phyloP scores from a whole-genome alignment of 2,113 vertebrate species.

The Ictalurus furcatus region DNA sequence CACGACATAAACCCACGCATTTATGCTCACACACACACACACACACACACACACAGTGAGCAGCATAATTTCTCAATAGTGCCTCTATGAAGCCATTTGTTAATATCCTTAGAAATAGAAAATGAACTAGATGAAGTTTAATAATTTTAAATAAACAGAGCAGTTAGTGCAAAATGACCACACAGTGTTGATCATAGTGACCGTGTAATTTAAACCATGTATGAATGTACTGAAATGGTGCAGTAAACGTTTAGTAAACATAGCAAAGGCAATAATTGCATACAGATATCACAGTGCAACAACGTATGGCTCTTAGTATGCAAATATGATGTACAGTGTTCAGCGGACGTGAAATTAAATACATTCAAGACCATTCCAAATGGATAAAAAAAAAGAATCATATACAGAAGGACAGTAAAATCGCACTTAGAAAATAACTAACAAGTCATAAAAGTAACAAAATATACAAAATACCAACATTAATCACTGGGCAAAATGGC shows the following conservation, averaged over 20 bases:
- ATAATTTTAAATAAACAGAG: conserved; percentile 10
- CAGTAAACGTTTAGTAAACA: conserved; percentile 10
- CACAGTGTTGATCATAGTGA: neutral
- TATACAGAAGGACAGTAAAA: neutral
- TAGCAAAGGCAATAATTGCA: neutral
- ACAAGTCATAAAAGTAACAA: neutral
- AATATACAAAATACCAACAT: conserved; percentile 9
- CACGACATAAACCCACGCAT: conserved; percentile 52
- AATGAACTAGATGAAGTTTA: neutral
- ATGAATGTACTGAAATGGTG: conserved; percentile 7
- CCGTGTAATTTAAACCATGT: neutral
- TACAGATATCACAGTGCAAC: conserved; percentile 28
- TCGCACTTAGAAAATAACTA: neutral
- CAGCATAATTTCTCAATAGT: neutral
- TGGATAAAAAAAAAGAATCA: neutral
- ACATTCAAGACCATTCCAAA: conserved; percentile 17
- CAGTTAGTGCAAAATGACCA: conserved; percentile 45
- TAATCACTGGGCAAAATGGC: neutral
- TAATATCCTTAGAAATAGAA: conserved; percentile 15
- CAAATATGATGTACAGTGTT: neutral
- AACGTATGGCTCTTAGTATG: neutral
- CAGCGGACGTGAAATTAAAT: neutral
- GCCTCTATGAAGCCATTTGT: conserved; percentile 20
- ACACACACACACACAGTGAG: neutral
- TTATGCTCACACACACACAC: neutral